Evolutionary conservation across 2,888 invertebrate genomes (phyloP).

Genomic region (Panopea generosa): DNA sequence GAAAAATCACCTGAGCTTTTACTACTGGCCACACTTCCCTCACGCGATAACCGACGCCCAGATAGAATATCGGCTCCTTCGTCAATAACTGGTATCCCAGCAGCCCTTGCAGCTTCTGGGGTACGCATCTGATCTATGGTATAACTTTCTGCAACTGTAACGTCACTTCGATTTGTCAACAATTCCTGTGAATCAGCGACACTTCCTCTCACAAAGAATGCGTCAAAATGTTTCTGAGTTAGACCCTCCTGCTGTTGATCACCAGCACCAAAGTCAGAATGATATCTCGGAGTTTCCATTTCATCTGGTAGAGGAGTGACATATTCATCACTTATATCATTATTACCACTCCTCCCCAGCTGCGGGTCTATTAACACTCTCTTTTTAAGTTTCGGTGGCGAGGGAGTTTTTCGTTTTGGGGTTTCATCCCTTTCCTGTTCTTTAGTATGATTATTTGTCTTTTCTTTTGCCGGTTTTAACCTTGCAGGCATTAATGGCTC

Average conservation of each 20-base stretch:
- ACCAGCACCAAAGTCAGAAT: background rate
- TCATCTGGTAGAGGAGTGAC: slow-evolving; percentile 67
- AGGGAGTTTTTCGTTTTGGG: slow-evolving; percentile 54
- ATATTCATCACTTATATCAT: slow-evolving; percentile 56
- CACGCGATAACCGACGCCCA: slow-evolving; percentile 66
- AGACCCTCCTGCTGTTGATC: slow-evolving; percentile 12
- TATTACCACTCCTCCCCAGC: slow-evolving; percentile 47
- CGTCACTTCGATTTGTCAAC: slow-evolving; percentile 46
- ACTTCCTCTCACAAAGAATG: slow-evolving; percentile 57
- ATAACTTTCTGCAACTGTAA: slow-evolving; percentile 73
- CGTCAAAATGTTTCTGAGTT: slow-evolving; percentile 50
- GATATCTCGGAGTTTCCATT: background rate
- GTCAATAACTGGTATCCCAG: slow-evolving; percentile 81
- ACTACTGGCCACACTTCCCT: slow-evolving; percentile 78
- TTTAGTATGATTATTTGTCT: slow-evolving; percentile 88
- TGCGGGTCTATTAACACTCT: slow-evolving; percentile 43
- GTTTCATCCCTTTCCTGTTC: slow-evolving; percentile 89
- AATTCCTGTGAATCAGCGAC: slow-evolving; percentile 41
- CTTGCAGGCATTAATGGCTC: slow-evolving; percentile 88
- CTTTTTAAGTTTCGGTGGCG: slow-evolving; percentile 67
- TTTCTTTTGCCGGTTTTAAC: slow-evolving; percentile 88
- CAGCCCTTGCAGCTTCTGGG: slow-evolving; percentile 77
- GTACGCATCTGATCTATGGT: slow-evolving; percentile 72
- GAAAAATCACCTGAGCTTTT: slow-evolving; percentile 81
- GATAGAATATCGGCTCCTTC: slow-evolving; percentile 9